Conservation (phyloP, 1,140 invertebrate genomes). For the Eumeta japonica region DNA sequence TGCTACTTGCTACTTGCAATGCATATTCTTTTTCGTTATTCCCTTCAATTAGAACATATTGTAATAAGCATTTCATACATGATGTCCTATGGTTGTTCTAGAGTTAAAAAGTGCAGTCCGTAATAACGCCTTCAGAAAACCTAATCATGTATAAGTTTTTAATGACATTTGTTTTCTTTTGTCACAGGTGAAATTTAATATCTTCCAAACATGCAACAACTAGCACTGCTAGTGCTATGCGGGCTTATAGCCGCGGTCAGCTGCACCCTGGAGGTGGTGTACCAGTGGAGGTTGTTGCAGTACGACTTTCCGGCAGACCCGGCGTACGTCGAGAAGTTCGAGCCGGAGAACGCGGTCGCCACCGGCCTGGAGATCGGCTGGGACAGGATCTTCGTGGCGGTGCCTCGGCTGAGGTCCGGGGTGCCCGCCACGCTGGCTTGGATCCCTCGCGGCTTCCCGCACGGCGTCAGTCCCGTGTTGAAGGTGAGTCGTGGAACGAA, state of each 20-base stretch:
- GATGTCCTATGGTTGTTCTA: no score
- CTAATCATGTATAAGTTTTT: no score
- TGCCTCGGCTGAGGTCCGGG: conserved; percentile 69
- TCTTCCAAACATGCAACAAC: no score
- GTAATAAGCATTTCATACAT: no score
- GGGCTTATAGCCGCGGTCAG: conserved; percentile 24
- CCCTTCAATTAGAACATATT: no score
- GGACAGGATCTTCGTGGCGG: conserved; percentile 71
- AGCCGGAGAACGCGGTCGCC: conserved; percentile 69
- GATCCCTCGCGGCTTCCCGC: conserved; percentile 62
- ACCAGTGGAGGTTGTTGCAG: conserved; percentile 71
- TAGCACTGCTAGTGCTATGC: conserved; percentile 24
- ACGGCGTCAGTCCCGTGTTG: conserved; percentile 66
- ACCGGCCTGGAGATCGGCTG: conserved; percentile 72
- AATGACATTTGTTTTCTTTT: no score
- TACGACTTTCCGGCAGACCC: conserved; percentile 67
- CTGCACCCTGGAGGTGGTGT: conserved; percentile 63
- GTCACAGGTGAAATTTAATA: no score
- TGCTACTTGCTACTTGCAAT: no score
- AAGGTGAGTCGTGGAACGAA: conserved; percentile 48
- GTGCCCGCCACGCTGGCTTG: conserved; percentile 71
- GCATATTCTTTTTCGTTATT: no score
- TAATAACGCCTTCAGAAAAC: no score
- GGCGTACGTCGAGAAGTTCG: conserved; percentile 59
- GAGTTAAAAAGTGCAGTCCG: no score